phyloP scores from a whole-genome alignment of 2,797 vertebrate genomes.

The Lutjanus argentimaculatus region DNA sequence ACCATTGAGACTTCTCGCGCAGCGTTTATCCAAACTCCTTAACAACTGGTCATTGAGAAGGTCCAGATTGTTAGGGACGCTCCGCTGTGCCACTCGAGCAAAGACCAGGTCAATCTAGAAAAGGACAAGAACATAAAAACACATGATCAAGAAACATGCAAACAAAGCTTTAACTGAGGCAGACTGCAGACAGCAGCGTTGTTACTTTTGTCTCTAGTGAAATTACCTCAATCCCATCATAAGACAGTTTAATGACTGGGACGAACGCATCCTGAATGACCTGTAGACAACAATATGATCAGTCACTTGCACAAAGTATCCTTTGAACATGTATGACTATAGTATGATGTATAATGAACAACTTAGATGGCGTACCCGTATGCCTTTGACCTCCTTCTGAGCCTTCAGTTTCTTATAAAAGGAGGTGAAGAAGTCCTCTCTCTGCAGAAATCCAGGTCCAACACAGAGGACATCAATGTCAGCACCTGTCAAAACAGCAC shows the following conservation, averaged over 20 bases:
- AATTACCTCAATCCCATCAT: slow-evolving; percentile 92
- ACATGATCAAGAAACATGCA: neutral
- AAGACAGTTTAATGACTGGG: slow-evolving; percentile 93
- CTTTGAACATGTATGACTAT: neutral
- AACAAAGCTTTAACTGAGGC: neutral
- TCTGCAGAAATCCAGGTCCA: neutral
- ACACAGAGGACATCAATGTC: neutral
- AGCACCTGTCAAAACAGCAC: neutral
- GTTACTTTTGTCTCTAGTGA: neutral
- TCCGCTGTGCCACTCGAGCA: slow-evolving; percentile 89
- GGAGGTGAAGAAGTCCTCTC: neutral
- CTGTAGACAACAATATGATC: slow-evolving; percentile 69
- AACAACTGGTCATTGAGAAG: slow-evolving; percentile 90
- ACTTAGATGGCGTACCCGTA: neutral
- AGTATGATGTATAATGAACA: neutral
- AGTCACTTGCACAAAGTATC: neutral
- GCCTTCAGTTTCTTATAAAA: neutral
- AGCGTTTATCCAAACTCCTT: slow-evolving; percentile 91
- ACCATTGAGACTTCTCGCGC: slow-evolving; percentile 94
- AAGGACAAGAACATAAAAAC: slow-evolving; percentile 23
- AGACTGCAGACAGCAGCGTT: too few relatives aligned
- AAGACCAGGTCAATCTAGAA: slow-evolving; percentile 93
- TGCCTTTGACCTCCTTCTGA: neutral
- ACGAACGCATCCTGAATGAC: slow-evolving; percentile 93
- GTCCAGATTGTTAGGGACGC: slow-evolving; percentile 91